These are phyloP conservation scores for Morpho helenor DNA, from an alignment of 2,888 invertebrate species.

Conservation along the genomic window DNA sequence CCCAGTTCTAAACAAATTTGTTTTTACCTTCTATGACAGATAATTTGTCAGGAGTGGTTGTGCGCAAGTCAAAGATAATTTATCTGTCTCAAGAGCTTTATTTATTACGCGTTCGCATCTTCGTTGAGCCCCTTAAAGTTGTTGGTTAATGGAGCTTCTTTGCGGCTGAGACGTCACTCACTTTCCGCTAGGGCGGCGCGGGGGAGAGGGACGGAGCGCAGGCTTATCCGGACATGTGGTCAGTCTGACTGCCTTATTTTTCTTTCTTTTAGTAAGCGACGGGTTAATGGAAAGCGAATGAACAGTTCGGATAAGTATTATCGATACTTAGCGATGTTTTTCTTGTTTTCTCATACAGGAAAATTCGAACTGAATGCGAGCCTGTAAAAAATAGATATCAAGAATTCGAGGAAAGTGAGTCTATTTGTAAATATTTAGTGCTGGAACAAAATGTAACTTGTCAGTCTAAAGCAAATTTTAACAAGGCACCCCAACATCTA, in stretches of 20 bases:
- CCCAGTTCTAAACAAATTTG: conserved; percentile 68
- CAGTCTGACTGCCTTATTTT: conserved; percentile 45
- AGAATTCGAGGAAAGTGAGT: not conserved
- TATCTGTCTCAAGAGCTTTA: conserved; percentile 76
- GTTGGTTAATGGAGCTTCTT: conserved; percentile 71
- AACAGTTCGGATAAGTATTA: conserved; percentile 37
- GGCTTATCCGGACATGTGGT: conserved; percentile 40
- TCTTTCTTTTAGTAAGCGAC: conserved; percentile 48
- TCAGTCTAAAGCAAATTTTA: too few relatives aligned
- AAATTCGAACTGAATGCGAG: conserved; percentile 5
- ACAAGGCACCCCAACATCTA: too few relatives aligned
- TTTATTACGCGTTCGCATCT: conserved; percentile 75
- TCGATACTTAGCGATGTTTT: conserved; percentile 17
- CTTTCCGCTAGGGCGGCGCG: conserved; percentile 33
- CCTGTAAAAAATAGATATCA: not conserved
- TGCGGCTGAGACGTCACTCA: conserved; percentile 60
- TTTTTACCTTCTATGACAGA: conserved; percentile 75
- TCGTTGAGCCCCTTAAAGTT: conserved; percentile 70
- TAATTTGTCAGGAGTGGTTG: conserved; percentile 73
- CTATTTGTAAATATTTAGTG: not conserved
- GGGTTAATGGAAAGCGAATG: conserved; percentile 57
- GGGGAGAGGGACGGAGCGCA: conserved; percentile 18
- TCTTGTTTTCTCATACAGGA: conserved; percentile 14
- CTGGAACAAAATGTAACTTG: too few relatives aligned
- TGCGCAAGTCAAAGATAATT: conserved; percentile 76